phyloP scores from a whole-genome alignment of 2,797 vertebrate species.

The Xerus rutilus region DNA sequence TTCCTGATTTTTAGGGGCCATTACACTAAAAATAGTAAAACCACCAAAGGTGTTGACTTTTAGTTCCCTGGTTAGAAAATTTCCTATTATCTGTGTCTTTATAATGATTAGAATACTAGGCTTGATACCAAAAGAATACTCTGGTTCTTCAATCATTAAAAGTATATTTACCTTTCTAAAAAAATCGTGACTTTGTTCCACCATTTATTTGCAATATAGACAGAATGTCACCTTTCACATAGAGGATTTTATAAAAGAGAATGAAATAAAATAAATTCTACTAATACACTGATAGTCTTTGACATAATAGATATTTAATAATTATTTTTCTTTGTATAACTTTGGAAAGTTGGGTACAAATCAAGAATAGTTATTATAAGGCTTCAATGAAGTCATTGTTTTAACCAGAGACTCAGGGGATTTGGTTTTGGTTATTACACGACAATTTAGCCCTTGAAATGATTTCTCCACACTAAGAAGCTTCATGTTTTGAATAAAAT shows the following conservation, averaged over 20 bases:
- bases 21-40: slow-evolving; percentile 12
- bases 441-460: background rate
- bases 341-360: background rate
- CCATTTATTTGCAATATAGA: slow-evolving; percentile 5
- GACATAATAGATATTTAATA: background rate
- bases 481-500: slow-evolving; percentile 57
- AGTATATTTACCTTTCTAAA: background rate
- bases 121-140: background rate
- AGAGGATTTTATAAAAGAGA: background rate
- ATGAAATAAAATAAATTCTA: slow-evolving; percentile 26
- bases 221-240: background rate
- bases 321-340: slow-evolving; percentile 36
- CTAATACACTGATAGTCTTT: background rate
- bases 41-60: background rate
- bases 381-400: background rate
- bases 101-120: background rate
- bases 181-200: background rate
- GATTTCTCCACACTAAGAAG: background rate
- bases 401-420: background rate
- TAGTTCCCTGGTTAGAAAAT: background rate
- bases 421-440: background rate
- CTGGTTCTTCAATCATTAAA: background rate
- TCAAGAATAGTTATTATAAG: background rate
- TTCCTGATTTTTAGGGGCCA: background rate
- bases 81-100: background rate